Evolutionary conservation across 2,797 vertebrate species (phyloP).

Genomic region (Hydrolagus colliei): DNA sequence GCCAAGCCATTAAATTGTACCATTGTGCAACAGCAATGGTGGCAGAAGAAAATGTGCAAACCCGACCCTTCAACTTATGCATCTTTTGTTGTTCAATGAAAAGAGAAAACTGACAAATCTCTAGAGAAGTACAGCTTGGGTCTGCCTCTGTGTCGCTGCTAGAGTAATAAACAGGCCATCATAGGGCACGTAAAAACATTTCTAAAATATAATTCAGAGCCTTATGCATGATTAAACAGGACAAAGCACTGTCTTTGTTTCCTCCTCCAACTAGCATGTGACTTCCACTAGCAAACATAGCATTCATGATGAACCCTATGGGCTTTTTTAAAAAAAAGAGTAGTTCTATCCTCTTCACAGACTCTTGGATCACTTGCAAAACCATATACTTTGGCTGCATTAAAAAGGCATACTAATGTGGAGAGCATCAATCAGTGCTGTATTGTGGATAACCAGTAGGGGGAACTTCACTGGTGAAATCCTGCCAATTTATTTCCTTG

Average conservation of each 20-base stretch:
- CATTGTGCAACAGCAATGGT: neutral
- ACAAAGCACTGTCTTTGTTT: neutral
- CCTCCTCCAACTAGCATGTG: neutral
- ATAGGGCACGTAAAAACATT: neutral
- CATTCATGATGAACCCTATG: neutral
- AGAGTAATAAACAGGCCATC: neutral
- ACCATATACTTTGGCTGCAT: neutral
- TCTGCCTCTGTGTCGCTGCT: too few relatives aligned
- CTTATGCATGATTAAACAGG: neutral
- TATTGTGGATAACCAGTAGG: neutral
- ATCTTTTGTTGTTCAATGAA: too few relatives aligned
- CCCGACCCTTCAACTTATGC: too few relatives aligned
- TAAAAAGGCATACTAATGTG: neutral
- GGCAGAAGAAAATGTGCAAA: neutral
- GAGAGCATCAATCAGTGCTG: neutral
- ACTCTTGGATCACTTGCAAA: conserved; percentile 4
- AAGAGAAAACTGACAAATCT: too few relatives aligned
- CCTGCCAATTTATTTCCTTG: conserved; percentile 14
- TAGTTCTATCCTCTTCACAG: neutral
- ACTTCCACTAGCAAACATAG: neutral
- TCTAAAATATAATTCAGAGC: neutral
- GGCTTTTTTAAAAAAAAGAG: too few relatives aligned
- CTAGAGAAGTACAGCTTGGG: too few relatives aligned
- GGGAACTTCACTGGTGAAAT: neutral
- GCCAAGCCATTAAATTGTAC: neutral